Evolutionary conservation across 2,797 vertebrate genomes (phyloP), one percentile per base, ranked within the genome.

Genomic region (Dendrocincla tyrannina): DNA sequence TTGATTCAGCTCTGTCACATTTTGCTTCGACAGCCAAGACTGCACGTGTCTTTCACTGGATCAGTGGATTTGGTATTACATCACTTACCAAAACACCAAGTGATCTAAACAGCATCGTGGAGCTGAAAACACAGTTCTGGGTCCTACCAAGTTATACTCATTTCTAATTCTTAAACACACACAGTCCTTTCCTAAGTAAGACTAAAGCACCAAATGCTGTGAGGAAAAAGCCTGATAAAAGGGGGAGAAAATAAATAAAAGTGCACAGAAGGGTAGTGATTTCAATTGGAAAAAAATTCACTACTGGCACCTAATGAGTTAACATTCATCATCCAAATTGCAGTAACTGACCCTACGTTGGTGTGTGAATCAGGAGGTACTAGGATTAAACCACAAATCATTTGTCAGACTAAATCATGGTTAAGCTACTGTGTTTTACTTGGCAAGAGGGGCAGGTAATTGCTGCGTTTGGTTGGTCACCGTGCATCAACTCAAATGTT

Each of bases 21-120:
- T 2, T 44, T 94, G 90, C 79, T 96, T 96, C 67, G 11, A 10
- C 39, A 92, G 89, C 89, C 85, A 88, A 85, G 50, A 70, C 58
- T 70, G 81, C 89, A 92, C 6, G 83, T 83, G 83, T 60, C 52
- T 87, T 97, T 94, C 91, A 78, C 6, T 70, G 89, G 88, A 90
- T 89, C 92, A 89, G 68, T n/a, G 46, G 39, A 80, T 94, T 42
- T 94, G 84, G 94, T 70, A 75, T 91, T 75, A 72, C 33, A 91
- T 86, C 76, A 89, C 60, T 90, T 88, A 94, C 75, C 63, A 92
- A 96, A 97, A 62, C 88, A 95, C 63, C 59, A 81, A 92, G 37
- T 63, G 56, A 94, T 83, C 60, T 81, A 87, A 95, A 96, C 47
- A 96, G 89, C 67, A 81, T 73, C 82, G 33, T 73, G 62, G 50